Percentiles rank a stretch among this genome's conserved stretches.
Conservation (phyloP, 2,888 invertebrate genomes). For the Heliconius aoede region DNA sequence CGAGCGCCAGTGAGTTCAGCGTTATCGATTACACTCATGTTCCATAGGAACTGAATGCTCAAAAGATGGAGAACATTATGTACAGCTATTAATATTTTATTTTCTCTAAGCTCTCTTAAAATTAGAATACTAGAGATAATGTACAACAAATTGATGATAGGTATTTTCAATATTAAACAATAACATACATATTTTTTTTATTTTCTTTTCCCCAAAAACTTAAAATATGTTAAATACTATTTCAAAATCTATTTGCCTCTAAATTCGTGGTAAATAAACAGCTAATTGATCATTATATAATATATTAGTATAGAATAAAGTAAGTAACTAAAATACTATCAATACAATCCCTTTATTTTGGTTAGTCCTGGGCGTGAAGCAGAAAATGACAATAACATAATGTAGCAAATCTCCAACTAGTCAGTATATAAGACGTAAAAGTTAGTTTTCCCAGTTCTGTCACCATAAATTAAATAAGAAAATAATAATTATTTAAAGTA, state of each 20-base stretch:
- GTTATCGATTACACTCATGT: conserved; percentile 30
- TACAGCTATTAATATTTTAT: not conserved
- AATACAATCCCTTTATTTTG: not conserved
- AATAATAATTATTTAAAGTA: too few species aligned
- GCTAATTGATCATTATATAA: not conserved
- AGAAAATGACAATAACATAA: conserved; percentile 2
- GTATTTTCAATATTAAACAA: not conserved
- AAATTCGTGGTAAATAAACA: not conserved
- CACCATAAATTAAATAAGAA: too few species aligned
- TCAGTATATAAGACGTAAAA: not conserved
- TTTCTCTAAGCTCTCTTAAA: not conserved
- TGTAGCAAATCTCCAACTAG: not conserved
- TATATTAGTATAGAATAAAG: conserved; percentile 2
- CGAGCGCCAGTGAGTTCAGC: conserved; percentile 35
- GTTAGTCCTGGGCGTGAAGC: not conserved
- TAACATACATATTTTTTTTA: too few species aligned
- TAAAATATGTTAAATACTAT: too few species aligned
- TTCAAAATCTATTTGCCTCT: not conserved
- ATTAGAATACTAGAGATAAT: not conserved
- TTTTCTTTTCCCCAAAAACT: too few species aligned
- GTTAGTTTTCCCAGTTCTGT: too few species aligned
- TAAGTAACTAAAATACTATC: not conserved
- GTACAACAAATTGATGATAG: not conserved
- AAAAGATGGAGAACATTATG: not conserved
- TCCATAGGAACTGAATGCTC: not conserved